These are phyloP conservation scores for Gnatocerus cornutus DNA, from an alignment of 2,888 invertebrate genomes.

Conservation along the genomic window DNA sequence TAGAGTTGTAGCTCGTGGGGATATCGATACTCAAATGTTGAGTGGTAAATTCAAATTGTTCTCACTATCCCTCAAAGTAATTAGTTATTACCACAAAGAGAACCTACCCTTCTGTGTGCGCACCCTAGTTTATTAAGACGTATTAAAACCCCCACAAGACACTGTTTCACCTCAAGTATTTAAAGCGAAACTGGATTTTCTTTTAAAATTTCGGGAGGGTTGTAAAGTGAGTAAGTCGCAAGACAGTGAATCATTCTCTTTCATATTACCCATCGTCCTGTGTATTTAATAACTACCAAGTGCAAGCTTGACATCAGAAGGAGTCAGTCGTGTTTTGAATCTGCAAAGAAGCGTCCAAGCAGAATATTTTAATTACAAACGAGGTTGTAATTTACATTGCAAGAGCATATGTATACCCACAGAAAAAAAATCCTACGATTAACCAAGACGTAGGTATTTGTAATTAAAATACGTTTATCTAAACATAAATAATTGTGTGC, in stretches of 20 bases:
- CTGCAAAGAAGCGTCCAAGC: slow-evolving; percentile 61
- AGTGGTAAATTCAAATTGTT: slow-evolving; percentile 45
- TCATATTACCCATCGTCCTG: slow-evolving; percentile 44
- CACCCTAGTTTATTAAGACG: slow-evolving; percentile 40
- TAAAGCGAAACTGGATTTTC: slow-evolving; percentile 34
- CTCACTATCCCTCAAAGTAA: slow-evolving; percentile 46
- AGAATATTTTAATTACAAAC: slow-evolving; percentile 66
- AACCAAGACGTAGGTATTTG: slow-evolving; percentile 45
- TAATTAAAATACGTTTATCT: slow-evolving; percentile 41
- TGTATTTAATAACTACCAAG: slow-evolving; percentile 50
- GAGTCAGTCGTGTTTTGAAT: slow-evolving; percentile 53
- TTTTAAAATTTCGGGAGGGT: slow-evolving; percentile 32
- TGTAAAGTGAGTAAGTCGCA: slow-evolving; percentile 22
- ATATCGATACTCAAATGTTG: slow-evolving; percentile 43
- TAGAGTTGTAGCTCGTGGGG: slow-evolving; percentile 35
- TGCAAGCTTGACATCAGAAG: slow-evolving; percentile 50
- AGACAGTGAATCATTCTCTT: slow-evolving; percentile 46
- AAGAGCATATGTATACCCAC: slow-evolving; percentile 48
- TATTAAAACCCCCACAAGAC: slow-evolving; percentile 40
- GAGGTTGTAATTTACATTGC: slow-evolving; percentile 57
- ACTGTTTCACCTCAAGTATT: slow-evolving; percentile 33
- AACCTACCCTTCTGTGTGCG: slow-evolving; percentile 28
- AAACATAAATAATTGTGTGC: slow-evolving; percentile 10
- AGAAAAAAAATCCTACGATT: slow-evolving; percentile 51
- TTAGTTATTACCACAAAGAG: slow-evolving; percentile 45